Evolutionary conservation across 2,888 invertebrate species (phyloP).

Genomic region (Trissoscelio sp.): DNA sequence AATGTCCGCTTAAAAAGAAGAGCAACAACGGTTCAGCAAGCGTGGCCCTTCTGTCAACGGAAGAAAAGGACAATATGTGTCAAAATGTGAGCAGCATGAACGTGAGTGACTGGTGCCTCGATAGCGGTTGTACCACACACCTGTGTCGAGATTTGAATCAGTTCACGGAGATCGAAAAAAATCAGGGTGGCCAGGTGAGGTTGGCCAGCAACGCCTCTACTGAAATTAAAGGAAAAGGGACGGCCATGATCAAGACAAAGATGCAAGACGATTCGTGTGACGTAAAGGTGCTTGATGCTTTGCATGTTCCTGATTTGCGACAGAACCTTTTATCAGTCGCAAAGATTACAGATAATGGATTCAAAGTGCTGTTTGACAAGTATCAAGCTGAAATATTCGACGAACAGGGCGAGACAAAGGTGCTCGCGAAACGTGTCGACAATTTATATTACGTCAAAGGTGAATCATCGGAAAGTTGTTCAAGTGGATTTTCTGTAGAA

Average conservation of each 20-base stretch:
- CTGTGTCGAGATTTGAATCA: background rate
- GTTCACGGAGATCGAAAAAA: background rate
- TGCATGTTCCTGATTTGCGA: slow-evolving; percentile 18
- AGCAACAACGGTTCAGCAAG: background rate
- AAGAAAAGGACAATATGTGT: background rate
- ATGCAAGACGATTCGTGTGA: background rate
- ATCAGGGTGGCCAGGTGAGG: background rate
- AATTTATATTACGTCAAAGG: slow-evolving; percentile 23
- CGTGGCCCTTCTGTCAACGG: background rate
- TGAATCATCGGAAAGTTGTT: background rate
- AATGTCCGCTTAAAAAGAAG: background rate
- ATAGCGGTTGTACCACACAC: slow-evolving; percentile 14
- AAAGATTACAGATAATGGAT: slow-evolving; percentile 28
- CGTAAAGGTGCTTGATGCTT: background rate
- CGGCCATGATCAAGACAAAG: background rate
- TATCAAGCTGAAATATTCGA: slow-evolving; percentile 4
- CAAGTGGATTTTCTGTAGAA: background rate
- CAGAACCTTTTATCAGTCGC: slow-evolving; percentile 23
- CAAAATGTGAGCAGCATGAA: background rate
- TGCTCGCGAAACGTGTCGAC: slow-evolving; percentile 1
- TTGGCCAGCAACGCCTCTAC: background rate
- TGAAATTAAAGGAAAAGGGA: background rate
- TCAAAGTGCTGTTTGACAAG: slow-evolving; percentile 11
- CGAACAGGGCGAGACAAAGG: background rate
- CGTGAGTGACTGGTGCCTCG: slow-evolving; percentile 4